phyloP scores from a whole-genome alignment of 2,797 vertebrate species.

The Oryzias dopingdopingensis region DNA sequence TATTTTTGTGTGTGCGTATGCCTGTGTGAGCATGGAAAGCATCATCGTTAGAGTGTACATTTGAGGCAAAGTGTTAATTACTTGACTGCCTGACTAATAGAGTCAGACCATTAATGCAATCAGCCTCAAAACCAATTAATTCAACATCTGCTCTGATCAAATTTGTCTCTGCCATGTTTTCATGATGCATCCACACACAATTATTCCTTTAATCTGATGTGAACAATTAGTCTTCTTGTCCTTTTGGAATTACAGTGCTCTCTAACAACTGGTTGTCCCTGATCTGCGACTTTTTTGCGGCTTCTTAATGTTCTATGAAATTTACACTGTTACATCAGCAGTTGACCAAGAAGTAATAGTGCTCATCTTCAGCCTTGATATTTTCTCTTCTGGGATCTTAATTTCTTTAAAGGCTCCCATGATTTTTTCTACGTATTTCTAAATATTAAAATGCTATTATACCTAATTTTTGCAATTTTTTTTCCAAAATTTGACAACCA shows the following conservation, averaged over 20 bases:
- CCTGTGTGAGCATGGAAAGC: slow-evolving; percentile 2
- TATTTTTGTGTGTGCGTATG: too few relatives aligned
- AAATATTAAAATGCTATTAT: too few relatives aligned
- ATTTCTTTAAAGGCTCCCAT: too few relatives aligned
- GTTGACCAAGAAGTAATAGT: too few relatives aligned
- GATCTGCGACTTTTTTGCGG: slow-evolving; percentile 32
- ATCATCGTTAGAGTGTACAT: slow-evolving; percentile 20
- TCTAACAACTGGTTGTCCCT: slow-evolving; percentile 58
- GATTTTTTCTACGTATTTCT: too few relatives aligned
- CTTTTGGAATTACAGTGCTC: slow-evolving; percentile 4
- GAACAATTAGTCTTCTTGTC: slow-evolving; percentile 60
- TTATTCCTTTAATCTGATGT: slow-evolving; percentile 68
- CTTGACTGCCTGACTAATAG: slow-evolving; percentile 61
- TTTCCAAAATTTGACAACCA: too few relatives aligned
- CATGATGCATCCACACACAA: slow-evolving; percentile 67
- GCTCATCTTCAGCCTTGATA: too few relatives aligned
- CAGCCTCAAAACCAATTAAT: slow-evolving; percentile 75
- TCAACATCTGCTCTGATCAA: slow-evolving; percentile 74
- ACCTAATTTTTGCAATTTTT: too few relatives aligned
- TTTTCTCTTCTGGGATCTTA: too few relatives aligned
- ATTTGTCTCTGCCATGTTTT: slow-evolving; percentile 68
- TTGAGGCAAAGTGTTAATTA: slow-evolving; percentile 65
- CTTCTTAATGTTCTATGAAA: background rate
- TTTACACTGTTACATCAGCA: too few relatives aligned
- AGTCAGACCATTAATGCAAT: slow-evolving; percentile 69